Conservation (phyloP, 2,113 vertebrate species). For the Channa argus region DNA sequence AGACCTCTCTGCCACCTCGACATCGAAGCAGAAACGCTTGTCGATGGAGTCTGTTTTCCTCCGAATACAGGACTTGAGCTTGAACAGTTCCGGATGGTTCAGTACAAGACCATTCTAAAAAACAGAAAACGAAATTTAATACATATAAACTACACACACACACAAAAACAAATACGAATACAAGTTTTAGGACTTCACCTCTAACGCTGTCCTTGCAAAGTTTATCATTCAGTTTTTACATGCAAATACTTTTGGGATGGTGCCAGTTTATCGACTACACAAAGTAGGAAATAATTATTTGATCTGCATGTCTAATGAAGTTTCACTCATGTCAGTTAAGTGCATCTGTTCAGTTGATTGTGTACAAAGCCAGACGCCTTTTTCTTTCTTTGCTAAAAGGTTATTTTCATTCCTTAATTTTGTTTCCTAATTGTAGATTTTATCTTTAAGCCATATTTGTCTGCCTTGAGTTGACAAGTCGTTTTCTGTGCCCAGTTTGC, state of each 20-base stretch:
- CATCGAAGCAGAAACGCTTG: constrained; percentile 98
- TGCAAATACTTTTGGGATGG: no score
- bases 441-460: constrained; percentile 35
- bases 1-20: constrained; percentile 96
- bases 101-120: constrained; percentile 90
- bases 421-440: constrained; percentile 47
- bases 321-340: not conserved
- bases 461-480: constrained; percentile 25
- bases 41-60: constrained; percentile 98
- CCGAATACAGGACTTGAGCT: constrained; percentile 95
- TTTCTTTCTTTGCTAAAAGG: not conserved
- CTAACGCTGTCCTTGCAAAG: not conserved
- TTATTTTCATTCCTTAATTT: constrained; percentile 24
- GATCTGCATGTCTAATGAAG: not conserved
- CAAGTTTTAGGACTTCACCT: not conserved
- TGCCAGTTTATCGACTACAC: not conserved
- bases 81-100: constrained; percentile 92
- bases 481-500: constrained; percentile 34
- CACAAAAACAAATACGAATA: not conserved
- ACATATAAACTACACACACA: not conserved
- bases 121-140: constrained; percentile 2
- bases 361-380: not conserved
- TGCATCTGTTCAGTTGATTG: not conserved
- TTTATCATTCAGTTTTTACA: not conserved
- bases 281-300: constrained; percentile 2